Evolutionary conservation across 1,140 invertebrate species (phyloP).

Genomic region (Teleogryllus occipitalis): DNA sequence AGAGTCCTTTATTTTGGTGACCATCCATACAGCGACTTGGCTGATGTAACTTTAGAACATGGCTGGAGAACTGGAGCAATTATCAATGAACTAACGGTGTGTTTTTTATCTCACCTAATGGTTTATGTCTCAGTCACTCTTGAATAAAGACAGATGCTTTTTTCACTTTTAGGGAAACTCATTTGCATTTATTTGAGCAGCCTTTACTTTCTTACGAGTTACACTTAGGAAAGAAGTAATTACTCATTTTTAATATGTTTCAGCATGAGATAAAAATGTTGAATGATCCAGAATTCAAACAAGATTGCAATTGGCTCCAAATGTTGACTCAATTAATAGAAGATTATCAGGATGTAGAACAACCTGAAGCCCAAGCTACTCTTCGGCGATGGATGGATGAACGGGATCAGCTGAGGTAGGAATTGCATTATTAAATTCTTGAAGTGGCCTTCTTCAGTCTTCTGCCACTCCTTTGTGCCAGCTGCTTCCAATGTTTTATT

Average conservation of each 20-base stretch:
- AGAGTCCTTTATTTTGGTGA: constrained; percentile 95
- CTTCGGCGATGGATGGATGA: constrained; percentile 76
- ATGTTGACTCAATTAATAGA: constrained; percentile 88
- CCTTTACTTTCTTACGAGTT: no score
- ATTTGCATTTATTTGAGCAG: no score
- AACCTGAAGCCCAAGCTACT: constrained; percentile 55
- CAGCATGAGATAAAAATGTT: constrained; percentile 88
- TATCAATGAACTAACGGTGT: constrained; percentile 81
- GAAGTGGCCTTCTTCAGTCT: no score
- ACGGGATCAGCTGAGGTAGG: constrained; percentile 69
- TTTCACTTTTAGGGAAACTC: no score
- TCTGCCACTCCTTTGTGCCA: no score
- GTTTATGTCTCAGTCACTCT: no score
- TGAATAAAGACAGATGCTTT: no score
- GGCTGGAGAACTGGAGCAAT: constrained; percentile 98
- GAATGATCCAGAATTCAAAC: constrained; percentile 76
- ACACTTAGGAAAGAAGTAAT: no score
- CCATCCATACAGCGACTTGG: constrained; percentile 94
- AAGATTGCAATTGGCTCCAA: constrained; percentile 84
- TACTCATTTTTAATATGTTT: constrained; percentile 29
- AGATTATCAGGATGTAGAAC: constrained; percentile 73
- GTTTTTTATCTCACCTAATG: constrained; percentile 16
- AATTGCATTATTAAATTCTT: no score
- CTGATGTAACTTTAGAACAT: constrained; percentile 90
- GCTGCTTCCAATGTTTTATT: no score